These are phyloP conservation scores for Fistularia commersonii DNA, from an alignment of 2,797 vertebrate species.

Conservation along the genomic window DNA sequence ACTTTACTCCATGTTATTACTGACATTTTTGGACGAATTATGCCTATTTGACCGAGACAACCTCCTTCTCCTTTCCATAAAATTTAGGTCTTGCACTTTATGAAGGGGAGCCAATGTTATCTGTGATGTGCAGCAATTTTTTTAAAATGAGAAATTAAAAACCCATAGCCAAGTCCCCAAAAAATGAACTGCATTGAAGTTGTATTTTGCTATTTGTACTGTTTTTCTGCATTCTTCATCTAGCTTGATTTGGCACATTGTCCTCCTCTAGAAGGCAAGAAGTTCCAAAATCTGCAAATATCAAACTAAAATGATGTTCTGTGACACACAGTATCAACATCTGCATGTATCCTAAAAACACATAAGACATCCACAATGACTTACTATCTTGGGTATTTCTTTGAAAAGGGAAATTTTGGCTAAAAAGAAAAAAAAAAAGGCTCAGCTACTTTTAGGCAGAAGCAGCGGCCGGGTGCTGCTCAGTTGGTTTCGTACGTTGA, in stretches of 20 bases:
- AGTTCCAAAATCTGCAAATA: slow-evolving; percentile 20
- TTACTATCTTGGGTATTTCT: slow-evolving; percentile 23
- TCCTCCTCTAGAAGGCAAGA: slow-evolving; percentile 41
- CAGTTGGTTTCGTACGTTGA: slow-evolving; percentile 83
- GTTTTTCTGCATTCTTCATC: slow-evolving; percentile 25
- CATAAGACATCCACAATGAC: slow-evolving; percentile 30
- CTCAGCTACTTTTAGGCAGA: slow-evolving; percentile 38
- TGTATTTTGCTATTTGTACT: slow-evolving; percentile 40
- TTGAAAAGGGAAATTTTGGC: slow-evolving; percentile 32
- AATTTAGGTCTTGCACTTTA: slow-evolving; percentile 53
- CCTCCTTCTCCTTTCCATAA: slow-evolving; percentile 11
- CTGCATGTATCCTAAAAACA: slow-evolving; percentile 21
- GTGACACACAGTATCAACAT: slow-evolving; percentile 10
- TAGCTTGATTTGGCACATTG: slow-evolving; percentile 43
- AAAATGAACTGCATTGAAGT: slow-evolving; percentile 35
- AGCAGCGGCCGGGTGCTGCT: slow-evolving; percentile 28
- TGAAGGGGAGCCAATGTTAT: slow-evolving; percentile 21
- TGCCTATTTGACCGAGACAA: background rate
- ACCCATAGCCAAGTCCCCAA: slow-evolving; percentile 1
- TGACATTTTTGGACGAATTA: background rate
- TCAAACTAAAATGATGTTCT: slow-evolving; percentile 12
- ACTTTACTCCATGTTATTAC: slow-evolving; percentile 17
- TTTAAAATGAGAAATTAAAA: slow-evolving; percentile 3
- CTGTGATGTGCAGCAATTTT: slow-evolving; percentile 18
- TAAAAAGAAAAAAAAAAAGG: slow-evolving; percentile 29